A percentile compares a stretch with the other conserved stretches of the same genome.
phyloP scores from a whole-genome alignment of 2,797 vertebrate species.

The Parauchenoglanis punctatus region DNA sequence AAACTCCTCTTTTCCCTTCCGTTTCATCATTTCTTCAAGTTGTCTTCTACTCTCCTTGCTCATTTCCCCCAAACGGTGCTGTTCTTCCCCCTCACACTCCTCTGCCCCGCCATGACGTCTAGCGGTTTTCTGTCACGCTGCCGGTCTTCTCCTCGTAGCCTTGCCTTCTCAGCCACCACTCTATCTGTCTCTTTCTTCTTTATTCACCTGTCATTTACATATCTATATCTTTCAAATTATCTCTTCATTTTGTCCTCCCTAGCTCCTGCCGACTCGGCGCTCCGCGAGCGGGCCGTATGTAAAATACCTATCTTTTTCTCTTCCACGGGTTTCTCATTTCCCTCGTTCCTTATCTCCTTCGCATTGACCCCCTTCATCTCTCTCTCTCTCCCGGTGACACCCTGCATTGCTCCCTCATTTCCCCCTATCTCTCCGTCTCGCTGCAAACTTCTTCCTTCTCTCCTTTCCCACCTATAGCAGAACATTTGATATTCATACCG shows the following conservation, averaged over 20 bases:
- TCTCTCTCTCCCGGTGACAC: constrained; percentile 32
- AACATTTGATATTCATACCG: constrained; percentile 36
- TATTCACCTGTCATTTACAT: constrained; percentile 41
- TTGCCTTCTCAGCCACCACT: constrained; percentile 10
- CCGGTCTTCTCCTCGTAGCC: neutral
- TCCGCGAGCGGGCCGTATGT: constrained; percentile 62
- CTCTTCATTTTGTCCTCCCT: constrained; percentile 42
- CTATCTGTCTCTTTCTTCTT: constrained; percentile 29
- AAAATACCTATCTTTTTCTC: constrained; percentile 74
- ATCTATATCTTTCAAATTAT: constrained; percentile 46
- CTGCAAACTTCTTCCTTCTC: constrained; percentile 36
- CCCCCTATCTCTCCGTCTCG: constrained; percentile 41
- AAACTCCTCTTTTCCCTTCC: neutral
- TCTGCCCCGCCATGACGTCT: neutral
- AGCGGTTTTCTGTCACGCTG: constrained; percentile 2
- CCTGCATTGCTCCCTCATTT: constrained; percentile 14
- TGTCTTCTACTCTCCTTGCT: neutral
- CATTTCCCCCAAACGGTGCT: neutral
- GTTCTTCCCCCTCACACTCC: neutral
- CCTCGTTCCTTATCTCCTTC: constrained; percentile 69
- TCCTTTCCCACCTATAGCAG: constrained; percentile 22
- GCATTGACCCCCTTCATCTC: constrained; percentile 69
- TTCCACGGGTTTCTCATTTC: constrained; percentile 70
- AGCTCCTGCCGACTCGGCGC: constrained; percentile 19
- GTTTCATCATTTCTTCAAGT: constrained; percentile 14